Evolutionary conservation across 2,888 invertebrate genomes (phyloP), one percentile per base, ranked within the genome.

Genomic region (Perdita meconis): DNA sequence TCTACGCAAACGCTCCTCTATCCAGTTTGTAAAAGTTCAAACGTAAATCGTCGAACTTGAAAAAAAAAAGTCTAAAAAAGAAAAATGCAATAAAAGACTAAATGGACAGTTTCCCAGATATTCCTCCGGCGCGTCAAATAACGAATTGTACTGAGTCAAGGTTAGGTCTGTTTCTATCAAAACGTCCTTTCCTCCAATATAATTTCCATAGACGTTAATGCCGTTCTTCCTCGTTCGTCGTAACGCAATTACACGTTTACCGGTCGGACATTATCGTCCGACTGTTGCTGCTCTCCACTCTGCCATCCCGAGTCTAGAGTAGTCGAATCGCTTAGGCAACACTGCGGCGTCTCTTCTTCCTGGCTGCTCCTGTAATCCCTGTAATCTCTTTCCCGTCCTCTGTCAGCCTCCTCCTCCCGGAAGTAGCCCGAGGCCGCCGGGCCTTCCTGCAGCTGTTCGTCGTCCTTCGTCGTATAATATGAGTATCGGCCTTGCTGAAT

Each of bases 271-370:
- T 87, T 89, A 51, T 92, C 91, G 10, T 90, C 89, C 12, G 88
- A 88, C 68, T 88, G 89, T 34, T 87, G 83, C n/a, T 89, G 87
- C 47, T 90, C 90, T 0, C 95, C 95, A 83, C 95, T 95, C 79
- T 95, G 95, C 95, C 95, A 95, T 0, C 95, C 95, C 0, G 95
- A 95, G 82, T 95, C 95, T 93, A 95, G 94, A 0, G 95, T 95
- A 50, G 94, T 94, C 0, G 94, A 94, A 56, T 94, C 94, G 80
- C 94, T 94, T 64, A 94, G 93, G 53, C 94, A 94, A 74, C 94
- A 94, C 69, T 94, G 94, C 24, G 0, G 92, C 85, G 86, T 93
- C 92, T 89, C 89, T 19, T 82, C 88, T 50, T 87, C 88, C 60
- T 86, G 85, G 30, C 34, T 93, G 89, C 0, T 93, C 91, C 0